Percentiles rank a stretch among this genome's conserved stretches.
phyloP scores from a whole-genome alignment of 1,140 invertebrate species.

The Lordiphosa collinella region DNA sequence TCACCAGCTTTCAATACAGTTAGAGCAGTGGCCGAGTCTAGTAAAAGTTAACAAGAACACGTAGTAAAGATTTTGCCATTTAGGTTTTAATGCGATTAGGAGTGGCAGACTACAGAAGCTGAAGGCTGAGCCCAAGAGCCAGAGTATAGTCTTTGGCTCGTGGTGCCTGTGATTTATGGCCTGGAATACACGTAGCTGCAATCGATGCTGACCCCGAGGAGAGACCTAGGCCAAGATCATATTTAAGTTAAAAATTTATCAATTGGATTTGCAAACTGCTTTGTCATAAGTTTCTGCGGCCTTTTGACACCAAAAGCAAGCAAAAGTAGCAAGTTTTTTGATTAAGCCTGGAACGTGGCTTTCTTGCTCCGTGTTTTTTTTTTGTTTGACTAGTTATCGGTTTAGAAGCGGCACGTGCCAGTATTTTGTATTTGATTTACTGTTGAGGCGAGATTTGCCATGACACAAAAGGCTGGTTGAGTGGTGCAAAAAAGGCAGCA shows the following conservation, averaged over 20 bases:
- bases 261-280: slow-evolving; percentile 70
- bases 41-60: slow-evolving; percentile 70
- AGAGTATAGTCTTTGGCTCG: too few species aligned
- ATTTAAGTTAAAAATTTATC: slow-evolving; percentile 69
- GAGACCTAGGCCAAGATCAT: slow-evolving; percentile 23
- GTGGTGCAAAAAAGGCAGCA: not conserved
- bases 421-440: slow-evolving; percentile 73
- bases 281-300: slow-evolving; percentile 61
- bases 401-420: slow-evolving; percentile 45
- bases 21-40: slow-evolving; percentile 9
- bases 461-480: slow-evolving; percentile 1
- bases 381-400: slow-evolving; percentile 26
- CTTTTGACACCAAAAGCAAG: slow-evolving; percentile 33
- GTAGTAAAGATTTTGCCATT: slow-evolving; percentile 68
- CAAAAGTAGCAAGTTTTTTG: slow-evolving; percentile 28
- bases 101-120: slow-evolving; percentile 44
- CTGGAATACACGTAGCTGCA: slow-evolving; percentile 42
- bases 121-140: not conserved
- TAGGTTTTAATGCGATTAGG: slow-evolving; percentile 71
- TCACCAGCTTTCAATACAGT: not conserved
- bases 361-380: not conserved
- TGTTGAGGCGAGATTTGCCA: slow-evolving; percentile 42
- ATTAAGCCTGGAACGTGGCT: too few species aligned
- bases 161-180: slow-evolving; percentile 59
- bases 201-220: slow-evolving; percentile 37